Evolutionary conservation across 2,113 vertebrate genomes (phyloP).

Genomic region (Halcyon senegalensis): DNA sequence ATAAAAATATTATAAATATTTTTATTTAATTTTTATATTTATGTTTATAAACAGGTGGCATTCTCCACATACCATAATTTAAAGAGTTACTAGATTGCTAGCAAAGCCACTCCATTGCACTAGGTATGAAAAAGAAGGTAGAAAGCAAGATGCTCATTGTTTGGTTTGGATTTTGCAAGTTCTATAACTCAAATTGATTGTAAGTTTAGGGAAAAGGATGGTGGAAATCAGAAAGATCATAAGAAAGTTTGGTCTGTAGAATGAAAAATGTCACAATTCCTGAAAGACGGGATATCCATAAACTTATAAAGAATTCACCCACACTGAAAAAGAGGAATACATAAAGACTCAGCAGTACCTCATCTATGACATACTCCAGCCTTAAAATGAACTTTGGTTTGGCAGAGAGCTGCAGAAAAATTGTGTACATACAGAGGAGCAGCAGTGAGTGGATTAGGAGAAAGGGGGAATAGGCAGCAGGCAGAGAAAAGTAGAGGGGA

Average conservation of each 20-base stretch:
- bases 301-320: not conserved
- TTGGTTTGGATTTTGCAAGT: not conserved
- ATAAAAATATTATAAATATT: not conserved
- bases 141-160: not conserved
- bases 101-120: not conserved
- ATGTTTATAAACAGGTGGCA: not conserved
- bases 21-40: not conserved
- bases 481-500: not conserved
- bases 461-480: not conserved
- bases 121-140: not conserved
- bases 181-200: not conserved
- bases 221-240: not conserved
- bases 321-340: not conserved
- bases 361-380: not conserved
- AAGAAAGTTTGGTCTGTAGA: not conserved
- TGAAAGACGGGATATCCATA: not conserved
- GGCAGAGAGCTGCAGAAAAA: not conserved
- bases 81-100: not conserved
- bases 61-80: not conserved
- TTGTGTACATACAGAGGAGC: not conserved
- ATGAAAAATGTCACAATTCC: not conserved
- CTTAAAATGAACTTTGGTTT: not conserved
- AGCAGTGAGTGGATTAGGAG: not conserved
- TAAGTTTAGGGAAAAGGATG: not conserved
- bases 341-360: not conserved